These are phyloP conservation scores for Sitta carolinensis DNA, from an alignment of 2,797 vertebrate genomes.

Conservation along the genomic window DNA sequence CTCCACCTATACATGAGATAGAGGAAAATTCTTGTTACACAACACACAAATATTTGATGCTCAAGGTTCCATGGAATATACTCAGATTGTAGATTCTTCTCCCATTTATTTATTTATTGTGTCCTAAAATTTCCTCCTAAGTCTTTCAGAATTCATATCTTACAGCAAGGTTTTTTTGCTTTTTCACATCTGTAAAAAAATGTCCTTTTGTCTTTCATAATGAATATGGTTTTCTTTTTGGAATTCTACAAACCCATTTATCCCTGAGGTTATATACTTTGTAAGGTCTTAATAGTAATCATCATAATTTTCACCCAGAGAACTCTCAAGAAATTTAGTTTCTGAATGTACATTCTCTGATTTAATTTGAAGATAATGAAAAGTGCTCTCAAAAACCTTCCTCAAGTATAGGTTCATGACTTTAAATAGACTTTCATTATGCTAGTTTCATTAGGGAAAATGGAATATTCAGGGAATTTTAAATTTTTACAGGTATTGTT, in stretches of 20 bases:
- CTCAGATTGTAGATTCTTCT: background rate
- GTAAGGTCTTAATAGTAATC: background rate
- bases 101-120: background rate
- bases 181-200: background rate
- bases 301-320: background rate
- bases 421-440: background rate
- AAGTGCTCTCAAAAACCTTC: background rate
- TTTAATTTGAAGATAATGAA: constrained; percentile 3
- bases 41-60: background rate
- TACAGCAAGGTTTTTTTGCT: background rate
- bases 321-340: background rate
- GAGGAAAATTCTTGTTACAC: background rate
- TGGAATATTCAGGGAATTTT: background rate
- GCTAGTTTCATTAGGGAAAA: background rate
- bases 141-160: background rate
- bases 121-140: background rate
- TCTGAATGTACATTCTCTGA: background rate
- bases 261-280: background rate
- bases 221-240: background rate
- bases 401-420: background rate
- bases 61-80: background rate
- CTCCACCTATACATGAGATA: background rate
- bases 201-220: background rate
- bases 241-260: background rate
- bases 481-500: background rate